Base-by-base conservation (phyloP, 2,113 vertebrate species). In the Gobius niger region DNA sequence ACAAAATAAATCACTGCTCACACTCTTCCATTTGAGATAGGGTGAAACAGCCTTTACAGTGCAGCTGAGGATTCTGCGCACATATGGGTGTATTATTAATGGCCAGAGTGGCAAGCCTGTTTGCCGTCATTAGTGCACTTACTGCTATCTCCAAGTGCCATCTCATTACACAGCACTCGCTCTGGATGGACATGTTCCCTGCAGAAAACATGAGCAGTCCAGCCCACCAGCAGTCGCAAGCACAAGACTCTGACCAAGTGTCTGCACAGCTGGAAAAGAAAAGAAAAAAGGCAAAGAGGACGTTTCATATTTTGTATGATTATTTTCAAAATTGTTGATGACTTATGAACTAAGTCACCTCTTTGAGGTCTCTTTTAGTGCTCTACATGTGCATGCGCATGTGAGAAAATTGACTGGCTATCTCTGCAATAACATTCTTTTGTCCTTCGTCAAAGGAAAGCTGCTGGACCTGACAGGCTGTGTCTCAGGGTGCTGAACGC, bases 81-180 rank as follows among this genome's bases (percentile, higher is more conserved):
- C 24, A 62, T 75, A 62, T 56, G 49, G 77, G 90, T 92, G 71
- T 75, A 92, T 86, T 89, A 92, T 91, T 90, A 72, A 91, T 89
- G 77, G 34, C 15, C 70, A 74, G 75, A 91, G 90, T 83, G 85
- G 75, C 52, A 63, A 72, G 71, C 81, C 85, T 77, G 77, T 75
- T 81, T 24, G 16, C 73, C 81, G 83, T 91, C 87, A 90, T 92
- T 90, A 90, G 86, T 90, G 87, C 87, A 85, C 85, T 90, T 88
- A 86, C 79, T 81, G 73, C 72, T 12, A 14, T 47, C 44, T 60
- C 67, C 66, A 18, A 63, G 81, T 80, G 81, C 85, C 77, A 70
- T 83, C 68, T 81, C 78, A 85, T 86, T 87, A 70, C 70, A 66
- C 53, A 76, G 75, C 64, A 41, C 67, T 65, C 75, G 73, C 79